Evolutionary conservation across 2,797 vertebrate species (phyloP), one percentile per base, ranked within the genome.

Genomic region (Anomalospiza imberbis): DNA sequence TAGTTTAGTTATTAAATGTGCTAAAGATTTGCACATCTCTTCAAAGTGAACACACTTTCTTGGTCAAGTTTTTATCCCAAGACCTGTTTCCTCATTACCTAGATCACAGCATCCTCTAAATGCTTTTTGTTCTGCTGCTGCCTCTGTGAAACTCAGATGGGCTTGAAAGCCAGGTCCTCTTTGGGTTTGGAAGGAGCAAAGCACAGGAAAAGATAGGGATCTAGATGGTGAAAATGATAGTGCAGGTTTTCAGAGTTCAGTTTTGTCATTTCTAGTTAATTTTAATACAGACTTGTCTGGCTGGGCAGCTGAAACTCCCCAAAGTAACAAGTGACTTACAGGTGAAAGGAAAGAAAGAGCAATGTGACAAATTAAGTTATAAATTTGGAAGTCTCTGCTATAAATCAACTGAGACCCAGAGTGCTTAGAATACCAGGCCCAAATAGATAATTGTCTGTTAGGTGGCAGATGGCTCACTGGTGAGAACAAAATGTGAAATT

Each of bases 371-470:
- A 87, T 84, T 24, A 12, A 13, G 9, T 92, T 85, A 50, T 57
- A 50, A 68, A 85, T 88, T 45, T 71, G 42, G 45, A 77, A 82
- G 62, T 54, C 60, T 88, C 29, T 54, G 63, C 78, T 48, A 22
- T 95, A 77, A 85, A 88, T 94, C 91, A 95, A 50, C 17, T 14
- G 61, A 79, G 63, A 91, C 53, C 54, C 18, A 10, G 34, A 55
- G 67, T 65, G 74, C 88, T 61, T 44, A n/a, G 76, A 62, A 75
- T 68, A 58, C 81, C 85, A 81, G 73, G 91, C 76, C 83, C 85
- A 91, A 74, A 81, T 36, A 86, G 88, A 70, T 90, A 94, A 94
- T 93, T 93, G 79, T 79, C 91, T 90, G 2, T 88, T 62, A 79
- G 91, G 26, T 85, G 78, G 86, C 88, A 89, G 82, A 88, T 66